phyloP scores from a whole-genome alignment of 2,888 invertebrate genomes.

The Andrena praecox region DNA sequence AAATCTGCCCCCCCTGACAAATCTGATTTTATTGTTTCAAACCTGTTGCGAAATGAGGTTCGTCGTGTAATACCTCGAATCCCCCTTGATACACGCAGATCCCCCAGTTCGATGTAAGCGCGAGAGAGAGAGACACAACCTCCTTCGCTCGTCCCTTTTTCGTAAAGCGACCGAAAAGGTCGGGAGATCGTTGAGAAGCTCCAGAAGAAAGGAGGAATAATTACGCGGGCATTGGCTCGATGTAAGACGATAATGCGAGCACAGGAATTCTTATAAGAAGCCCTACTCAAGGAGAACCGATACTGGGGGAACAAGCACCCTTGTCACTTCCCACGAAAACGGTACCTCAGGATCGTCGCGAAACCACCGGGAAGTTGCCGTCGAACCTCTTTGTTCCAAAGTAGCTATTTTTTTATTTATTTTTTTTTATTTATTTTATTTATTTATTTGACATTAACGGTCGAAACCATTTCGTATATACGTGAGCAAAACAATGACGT shows the following conservation, averaged over 20 bases:
- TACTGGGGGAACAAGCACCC: slow-evolving; percentile 62
- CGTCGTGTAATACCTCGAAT: not conserved
- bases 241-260: slow-evolving; percentile 68
- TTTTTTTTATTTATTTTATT: too few relatives aligned
- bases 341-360: slow-evolving; percentile 21
- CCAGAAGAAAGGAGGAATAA: not conserved
- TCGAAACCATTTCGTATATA: too few relatives aligned
- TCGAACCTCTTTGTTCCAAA: not conserved
- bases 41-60: not conserved
- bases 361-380: slow-evolving; percentile 37
- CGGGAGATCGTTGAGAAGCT: not conserved
- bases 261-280: slow-evolving; percentile 70
- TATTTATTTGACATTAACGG: too few relatives aligned
- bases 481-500: too few relatives aligned
- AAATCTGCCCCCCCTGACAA: slow-evolving; percentile 37
- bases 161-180: not conserved
- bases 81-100: not conserved
- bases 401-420: too few relatives aligned
- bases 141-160: not conserved
- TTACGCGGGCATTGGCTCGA: slow-evolving; percentile 39
- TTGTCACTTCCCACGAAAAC: slow-evolving; percentile 56
- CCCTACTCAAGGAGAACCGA: slow-evolving; percentile 63
- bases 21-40: slow-evolving; percentile 67
- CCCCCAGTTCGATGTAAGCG: not conserved
- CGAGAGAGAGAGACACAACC: not conserved